phyloP scores from a whole-genome alignment of 1,140 invertebrate species.

The Linepithema humile region DNA sequence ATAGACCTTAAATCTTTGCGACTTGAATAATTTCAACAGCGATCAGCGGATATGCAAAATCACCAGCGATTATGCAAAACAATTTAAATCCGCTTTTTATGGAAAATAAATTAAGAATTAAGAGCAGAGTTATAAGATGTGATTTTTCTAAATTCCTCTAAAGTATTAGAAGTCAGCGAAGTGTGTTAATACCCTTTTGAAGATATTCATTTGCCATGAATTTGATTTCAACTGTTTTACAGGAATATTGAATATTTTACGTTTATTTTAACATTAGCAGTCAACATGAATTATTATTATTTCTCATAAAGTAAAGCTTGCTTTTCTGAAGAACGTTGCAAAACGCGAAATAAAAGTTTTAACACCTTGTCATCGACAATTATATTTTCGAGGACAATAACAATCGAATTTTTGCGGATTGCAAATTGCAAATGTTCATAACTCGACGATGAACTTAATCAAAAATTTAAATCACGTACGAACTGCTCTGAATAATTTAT shows the following conservation, averaged over 20 bases:
- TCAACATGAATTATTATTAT: not conserved
- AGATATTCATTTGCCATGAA: not conserved
- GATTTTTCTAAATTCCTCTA: constrained; percentile 19
- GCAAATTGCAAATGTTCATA: not conserved
- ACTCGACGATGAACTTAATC: not conserved
- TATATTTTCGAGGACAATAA: not conserved
- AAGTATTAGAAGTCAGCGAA: not conserved
- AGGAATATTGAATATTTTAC: not conserved
- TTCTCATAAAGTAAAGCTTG: not conserved
- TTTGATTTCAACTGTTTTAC: not conserved
- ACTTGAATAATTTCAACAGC: not conserved
- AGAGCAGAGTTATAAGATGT: too few relatives aligned
- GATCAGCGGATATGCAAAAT: not conserved
- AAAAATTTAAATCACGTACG: constrained; percentile 12
- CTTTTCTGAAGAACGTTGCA: not conserved
- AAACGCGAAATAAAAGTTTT: not conserved
- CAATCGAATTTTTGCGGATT: not conserved
- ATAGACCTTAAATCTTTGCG: not conserved
- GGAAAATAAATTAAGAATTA: too few relatives aligned
- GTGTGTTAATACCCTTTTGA: not conserved
- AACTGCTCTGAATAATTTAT: constrained; percentile 47
- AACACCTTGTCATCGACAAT: not conserved
- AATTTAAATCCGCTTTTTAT: not conserved
- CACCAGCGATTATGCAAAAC: not conserved
- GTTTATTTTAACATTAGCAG: not conserved